phyloP scores from a whole-genome alignment of 2,113 vertebrate genomes.

The Carollia perspicillata region DNA sequence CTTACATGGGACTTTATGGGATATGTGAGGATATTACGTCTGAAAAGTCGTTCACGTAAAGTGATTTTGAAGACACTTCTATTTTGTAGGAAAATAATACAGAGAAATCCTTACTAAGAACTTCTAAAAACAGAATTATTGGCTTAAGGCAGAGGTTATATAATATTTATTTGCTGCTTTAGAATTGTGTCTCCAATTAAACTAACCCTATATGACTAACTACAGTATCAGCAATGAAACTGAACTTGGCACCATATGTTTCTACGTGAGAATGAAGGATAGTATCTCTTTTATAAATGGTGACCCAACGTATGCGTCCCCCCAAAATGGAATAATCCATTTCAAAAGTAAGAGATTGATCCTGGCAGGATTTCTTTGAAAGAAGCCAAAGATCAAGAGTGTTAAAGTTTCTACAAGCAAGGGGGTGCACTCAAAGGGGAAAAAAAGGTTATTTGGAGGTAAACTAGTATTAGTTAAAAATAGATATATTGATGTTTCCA shows the following conservation, averaged over 20 bases:
- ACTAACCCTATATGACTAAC: not conserved
- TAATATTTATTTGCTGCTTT: not conserved
- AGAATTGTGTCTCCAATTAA: not conserved
- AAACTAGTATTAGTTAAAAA: not conserved
- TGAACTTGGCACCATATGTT: not conserved
- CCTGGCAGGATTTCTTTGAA: not conserved
- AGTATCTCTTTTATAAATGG: not conserved
- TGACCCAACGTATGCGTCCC: not conserved
- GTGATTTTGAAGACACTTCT: not conserved
- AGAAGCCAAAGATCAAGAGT: not conserved
- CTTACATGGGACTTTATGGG: not conserved
- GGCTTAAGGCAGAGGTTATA: not conserved
- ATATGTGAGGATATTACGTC: not conserved
- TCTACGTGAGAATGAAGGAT: not conserved
- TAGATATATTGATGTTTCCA: not conserved
- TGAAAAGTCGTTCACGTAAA: slow-evolving; percentile 1
- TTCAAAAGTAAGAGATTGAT: not conserved
- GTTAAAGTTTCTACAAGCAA: not conserved
- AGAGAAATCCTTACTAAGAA: not conserved
- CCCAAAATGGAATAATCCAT: not conserved
- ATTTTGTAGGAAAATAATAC: not conserved
- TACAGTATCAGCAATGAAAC: not conserved
- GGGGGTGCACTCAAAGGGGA: not conserved
- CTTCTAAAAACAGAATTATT: not conserved
- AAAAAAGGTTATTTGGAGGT: not conserved